Base-by-base conservation (phyloP, 2,888 invertebrate genomes). In the Teinopalpus imperialis region DNA sequence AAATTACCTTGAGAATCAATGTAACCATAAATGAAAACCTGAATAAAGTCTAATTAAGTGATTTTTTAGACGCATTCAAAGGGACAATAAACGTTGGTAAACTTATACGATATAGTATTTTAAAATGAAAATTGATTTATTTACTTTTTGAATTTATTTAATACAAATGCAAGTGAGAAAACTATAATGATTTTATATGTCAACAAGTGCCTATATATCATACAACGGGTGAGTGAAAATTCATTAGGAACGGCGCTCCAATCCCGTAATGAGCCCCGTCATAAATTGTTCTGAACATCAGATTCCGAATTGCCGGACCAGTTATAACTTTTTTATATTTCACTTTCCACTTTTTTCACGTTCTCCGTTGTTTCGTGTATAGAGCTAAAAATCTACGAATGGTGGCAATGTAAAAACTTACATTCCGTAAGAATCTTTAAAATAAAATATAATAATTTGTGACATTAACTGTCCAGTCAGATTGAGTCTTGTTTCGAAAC, bases 291-390 rank as follows among this genome's bases (percentile, higher is more conserved):
- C 65, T 71, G 68, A 71, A 74, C 74, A 75, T 65, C 76, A 63
- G 74, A 79, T 77, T 70, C 69, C 66, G 66, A 72, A 72, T 70
- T 65, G 71, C 57, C 63, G 66, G 59, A 55, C 66, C 70, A 64
- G 74, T 74, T 77, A 76, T 78, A 71, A 81, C 77, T 65, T 80
- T 81, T 82, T 82, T 80, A 80, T 76, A 77, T 85, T 82, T 80
- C 75, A 80, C 74, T 81, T 79, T 73, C 71, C 74, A 69, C 69
- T 79, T 79, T 81, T 81, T 81, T 69, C 71, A 73, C 69, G 67
- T 71, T 65, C 69, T 59, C 63, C 61, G 66, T 63, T 54, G 56
- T 45, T 46, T 45, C 26, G 21, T 5, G 29, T 43, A 36, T 23
- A 73, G 82, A 72, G 34, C 45, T 64, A 47, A 1, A 16, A 43